phyloP scores from a whole-genome alignment of 2,113 vertebrate genomes.

The Myrmecophaga tridactyla region DNA sequence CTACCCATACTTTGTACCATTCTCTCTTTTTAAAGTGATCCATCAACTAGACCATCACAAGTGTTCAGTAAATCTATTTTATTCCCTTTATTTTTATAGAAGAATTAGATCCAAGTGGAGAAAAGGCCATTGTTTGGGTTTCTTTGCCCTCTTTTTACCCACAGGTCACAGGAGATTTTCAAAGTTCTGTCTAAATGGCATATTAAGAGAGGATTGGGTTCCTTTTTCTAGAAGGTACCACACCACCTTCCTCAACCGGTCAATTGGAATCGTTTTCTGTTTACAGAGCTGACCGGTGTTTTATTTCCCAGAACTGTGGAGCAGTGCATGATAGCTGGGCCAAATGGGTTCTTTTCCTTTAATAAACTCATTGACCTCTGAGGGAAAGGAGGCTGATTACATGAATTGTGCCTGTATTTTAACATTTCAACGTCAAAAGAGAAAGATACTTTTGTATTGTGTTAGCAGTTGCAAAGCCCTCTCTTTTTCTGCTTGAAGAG shows the following conservation, averaged over 20 bases:
- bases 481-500: constrained; percentile 35
- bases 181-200: constrained; percentile 63
- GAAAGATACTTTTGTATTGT: neutral
- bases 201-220: constrained; percentile 46
- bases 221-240: constrained; percentile 73
- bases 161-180: constrained; percentile 66
- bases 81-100: constrained; percentile 53
- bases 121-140: constrained; percentile 54
- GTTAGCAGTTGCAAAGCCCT: neutral
- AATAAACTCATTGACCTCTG: neutral
- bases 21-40: constrained; percentile 66
- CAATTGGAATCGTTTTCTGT: constrained; percentile 71
- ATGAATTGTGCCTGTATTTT: constrained; percentile 35
- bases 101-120: constrained; percentile 36
- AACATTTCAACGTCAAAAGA: neutral
- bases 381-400: neutral
- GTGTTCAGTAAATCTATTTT: constrained; percentile 42
- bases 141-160: constrained; percentile 53
- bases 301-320: constrained; percentile 54
- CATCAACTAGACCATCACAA: constrained; percentile 41
- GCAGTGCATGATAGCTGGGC: neutral
- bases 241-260: constrained; percentile 84
- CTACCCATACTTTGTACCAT: constrained; percentile 46
- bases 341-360: neutral
- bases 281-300: constrained; percentile 55